Evolutionary conservation across 2,113 vertebrate genomes (phyloP).

Genomic region (Felis chaus): DNA sequence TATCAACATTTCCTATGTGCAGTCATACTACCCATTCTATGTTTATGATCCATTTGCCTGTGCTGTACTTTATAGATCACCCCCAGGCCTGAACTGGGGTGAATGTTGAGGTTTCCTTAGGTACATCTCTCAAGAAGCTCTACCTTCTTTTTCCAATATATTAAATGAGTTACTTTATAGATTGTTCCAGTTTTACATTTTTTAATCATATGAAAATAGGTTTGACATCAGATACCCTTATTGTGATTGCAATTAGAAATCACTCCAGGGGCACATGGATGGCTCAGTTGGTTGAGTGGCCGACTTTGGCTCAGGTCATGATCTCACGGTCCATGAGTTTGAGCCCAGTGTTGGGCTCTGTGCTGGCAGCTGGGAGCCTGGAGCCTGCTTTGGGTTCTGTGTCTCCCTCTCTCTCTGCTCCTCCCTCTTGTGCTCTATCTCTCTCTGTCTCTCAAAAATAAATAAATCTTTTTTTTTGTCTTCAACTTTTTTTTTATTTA

Average conservation of each 20-base stretch:
- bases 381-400: neutral
- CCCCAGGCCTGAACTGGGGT: neutral
- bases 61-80: neutral
- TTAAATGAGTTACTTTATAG: neutral
- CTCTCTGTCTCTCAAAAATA: neutral
- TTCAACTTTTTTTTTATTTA: too few relatives aligned
- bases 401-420: neutral
- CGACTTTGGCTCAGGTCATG: neutral
- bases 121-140: neutral
- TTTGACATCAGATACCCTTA: neutral
- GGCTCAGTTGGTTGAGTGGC: neutral
- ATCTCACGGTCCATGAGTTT: neutral
- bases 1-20: neutral
- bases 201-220: neutral
- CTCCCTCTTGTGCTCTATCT: neutral
- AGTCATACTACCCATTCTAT: neutral
- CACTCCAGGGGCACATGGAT: neutral
- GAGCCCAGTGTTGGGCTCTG: neutral
- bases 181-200: neutral
- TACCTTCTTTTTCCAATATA: neutral
- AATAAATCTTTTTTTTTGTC: too few relatives aligned
- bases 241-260: neutral
- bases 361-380: neutral
- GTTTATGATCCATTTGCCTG: neutral
- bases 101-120: neutral